Base-by-base conservation (phyloP, 1,140 invertebrate species). In the Melanaphis sacchari region DNA sequence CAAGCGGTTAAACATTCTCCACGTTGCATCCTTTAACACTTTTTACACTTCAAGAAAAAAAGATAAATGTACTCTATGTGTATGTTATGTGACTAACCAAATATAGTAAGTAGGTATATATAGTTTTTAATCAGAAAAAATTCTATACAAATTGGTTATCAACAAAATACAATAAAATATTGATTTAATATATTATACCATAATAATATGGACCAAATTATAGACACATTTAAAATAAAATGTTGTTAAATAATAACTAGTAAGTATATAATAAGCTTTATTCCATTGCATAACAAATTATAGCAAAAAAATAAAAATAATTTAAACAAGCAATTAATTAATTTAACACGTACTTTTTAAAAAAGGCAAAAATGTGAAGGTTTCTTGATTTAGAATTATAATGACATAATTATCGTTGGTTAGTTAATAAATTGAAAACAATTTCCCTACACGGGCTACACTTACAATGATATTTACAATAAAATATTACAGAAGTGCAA, bases 1-100 rank as follows among this genome's bases (percentile, higher is more conserved):
- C 40, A 46, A 81, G 41, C 40, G 90, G 31, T 91, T 81, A 76
- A 88, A 46, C 90, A 91, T 41, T 91, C 90, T 43, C 90, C 90
- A 43, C n/a, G 52, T 36, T 0, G 15, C 8, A n/a, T 46, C 46
- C 87, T 52, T 88, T 88, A 88, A 49, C 43, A 88, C 46, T 88
- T 49, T 52, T 49, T 88, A 88, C 87, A 52, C n/a, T 88, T 88
- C 31, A n/a, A 88, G 43, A 88, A 49, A 49, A 88, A 88, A 52
- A 22, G 3, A 46, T 46, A 24, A 18, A n/a, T 36, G 26, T 46
- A 46, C 36, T 46, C n/a, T 46, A 88, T 88, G 36, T 87, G 11
- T 87, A 87, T 46, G n/a, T 31, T 85, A 85, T 26, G 40, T 40
- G 84, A 41, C 22, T 84, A 46, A 24, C 49, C n/a, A 88, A 52